Evolutionary conservation across 2,888 invertebrate species (phyloP), one percentile per base, ranked within the genome.

Genomic region (Phaedon cochleariae): DNA sequence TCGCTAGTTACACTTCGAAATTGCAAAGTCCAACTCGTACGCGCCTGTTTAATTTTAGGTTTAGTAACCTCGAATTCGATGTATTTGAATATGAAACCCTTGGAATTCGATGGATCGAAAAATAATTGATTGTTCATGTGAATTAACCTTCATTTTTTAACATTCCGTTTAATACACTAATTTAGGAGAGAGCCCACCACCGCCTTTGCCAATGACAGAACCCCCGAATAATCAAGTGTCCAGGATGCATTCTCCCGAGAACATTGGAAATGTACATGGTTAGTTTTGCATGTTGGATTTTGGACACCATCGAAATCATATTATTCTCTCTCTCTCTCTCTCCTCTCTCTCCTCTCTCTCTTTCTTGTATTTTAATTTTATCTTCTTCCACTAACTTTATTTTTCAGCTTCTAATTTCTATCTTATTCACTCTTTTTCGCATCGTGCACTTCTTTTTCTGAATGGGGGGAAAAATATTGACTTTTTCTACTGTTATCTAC

Each of bases 181-280:
- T 80, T 73, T 78, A 84, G 81, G 85, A 84, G 87, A 87, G 83
- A 84, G 85, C 79, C 87, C 87, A 74, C 88, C 88, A 74, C 88
- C 88, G 74, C 88, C 88, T 67, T 82, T 88, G 78, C 88, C 88
- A 76, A 84, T 85, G 76, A 85, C 85, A 68, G 86, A 87, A 71
- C 87, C 88, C 68, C 87, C 87, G 67, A 84, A 78, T 72, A 80
- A 77, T 76, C 73, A 75, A 62, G 74, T 73, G 63, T 70, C 76
- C 61, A 80, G 77, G 65, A 77, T 79, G 75, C 77, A 77, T 69
- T 77, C 79, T 22, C 71, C 81, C 66, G 82, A 82, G 72, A 77
- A 76, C 77, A 78, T 77, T 66, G 80, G 80, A 79, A 75, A 77
- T 69, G 75, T 76, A 70, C 80, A 82, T 77, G 83, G 83, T 83